Evolutionary conservation across 1,140 invertebrate genomes (phyloP).

Genomic region (Euura lappo): DNA sequence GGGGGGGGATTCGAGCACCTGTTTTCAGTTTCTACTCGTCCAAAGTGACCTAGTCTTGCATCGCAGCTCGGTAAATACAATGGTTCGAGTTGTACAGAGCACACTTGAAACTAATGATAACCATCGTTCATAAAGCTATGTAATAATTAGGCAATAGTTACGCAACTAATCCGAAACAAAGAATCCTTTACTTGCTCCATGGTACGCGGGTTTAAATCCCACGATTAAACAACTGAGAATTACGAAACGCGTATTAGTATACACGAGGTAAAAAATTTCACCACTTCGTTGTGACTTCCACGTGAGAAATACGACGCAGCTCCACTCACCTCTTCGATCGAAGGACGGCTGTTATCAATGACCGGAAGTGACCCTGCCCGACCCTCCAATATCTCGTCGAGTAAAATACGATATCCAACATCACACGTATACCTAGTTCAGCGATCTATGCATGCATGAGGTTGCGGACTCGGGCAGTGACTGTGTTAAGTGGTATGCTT

Average conservation of each 20-base stretch:
- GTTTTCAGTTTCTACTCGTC: not conserved
- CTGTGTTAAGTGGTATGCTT: conserved; percentile 16
- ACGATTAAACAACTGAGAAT: not conserved
- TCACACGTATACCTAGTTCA: not conserved
- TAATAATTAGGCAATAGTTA: not conserved
- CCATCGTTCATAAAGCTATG: not conserved
- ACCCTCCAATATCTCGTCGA: not conserved
- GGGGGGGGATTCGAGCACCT: not conserved
- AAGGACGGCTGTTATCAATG: not conserved
- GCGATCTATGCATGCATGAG: not conserved
- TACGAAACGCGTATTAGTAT: not conserved
- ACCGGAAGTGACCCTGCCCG: not conserved
- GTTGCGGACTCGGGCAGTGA: not conserved
- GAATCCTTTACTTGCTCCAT: not conserved
- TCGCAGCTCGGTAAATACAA: not conserved
- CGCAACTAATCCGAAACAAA: not conserved
- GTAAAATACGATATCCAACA: not conserved
- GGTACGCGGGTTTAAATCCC: not conserved
- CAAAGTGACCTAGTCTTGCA: not conserved
- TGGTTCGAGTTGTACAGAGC: not conserved
- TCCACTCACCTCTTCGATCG: not conserved
- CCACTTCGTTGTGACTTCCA: not conserved
- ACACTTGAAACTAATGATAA: not conserved
- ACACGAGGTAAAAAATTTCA: too few species aligned
- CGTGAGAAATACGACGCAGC: not conserved